Base-by-base conservation (phyloP, 2,888 invertebrate species). In the Sphaerophoria taeniata region DNA sequence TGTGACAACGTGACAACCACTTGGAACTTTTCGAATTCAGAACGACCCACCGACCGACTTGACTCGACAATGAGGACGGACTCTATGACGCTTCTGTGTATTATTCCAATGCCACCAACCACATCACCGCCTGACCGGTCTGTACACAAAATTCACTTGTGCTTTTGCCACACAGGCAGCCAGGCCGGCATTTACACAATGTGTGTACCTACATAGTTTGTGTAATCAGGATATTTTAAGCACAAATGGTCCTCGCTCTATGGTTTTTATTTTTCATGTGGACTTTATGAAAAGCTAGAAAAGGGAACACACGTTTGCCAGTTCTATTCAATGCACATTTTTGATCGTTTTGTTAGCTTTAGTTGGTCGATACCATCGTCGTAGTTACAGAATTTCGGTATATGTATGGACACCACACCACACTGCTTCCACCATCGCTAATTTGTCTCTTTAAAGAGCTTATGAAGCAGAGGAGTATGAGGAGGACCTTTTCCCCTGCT, bases 1-100 rank as follows among this genome's bases (percentile, higher is more conserved):
- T 85, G 77, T 77, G 85, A 81, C 82, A 83, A 77, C 73, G 82
- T 76, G 81, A 82, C 84, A 72, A 79, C 76, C 76, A 77, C 85
- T 85, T 71, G 80, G 49, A 71, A 77, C 85, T 85, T 71, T 24
- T 24, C 69, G 49, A 71, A 58, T 43, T n/a, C 24, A 69, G 73
- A 63, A 78, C 58, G 39, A n/a, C n/a, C n/a, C n/a, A 61, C 33
- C 2, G 24, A 24, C 24, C 24, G 1, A 24, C 24, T 24, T 24
- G 24, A 24, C 24, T 24, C 24, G 24, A 24, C 24, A 24, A 2
- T 24, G 24, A 24, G 24, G 24, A 24, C 24, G 24, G 1, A n/a
- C 2, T 24, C 24, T 24, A 24, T 24, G 24, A 24, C 24, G 2
- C 24, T 24, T 24, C 24, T 24, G 24, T 24, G 2, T 24, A 24